Evolutionary conservation across 1,140 invertebrate genomes (phyloP).

Genomic region (Hylyphantes graminicola): DNA sequence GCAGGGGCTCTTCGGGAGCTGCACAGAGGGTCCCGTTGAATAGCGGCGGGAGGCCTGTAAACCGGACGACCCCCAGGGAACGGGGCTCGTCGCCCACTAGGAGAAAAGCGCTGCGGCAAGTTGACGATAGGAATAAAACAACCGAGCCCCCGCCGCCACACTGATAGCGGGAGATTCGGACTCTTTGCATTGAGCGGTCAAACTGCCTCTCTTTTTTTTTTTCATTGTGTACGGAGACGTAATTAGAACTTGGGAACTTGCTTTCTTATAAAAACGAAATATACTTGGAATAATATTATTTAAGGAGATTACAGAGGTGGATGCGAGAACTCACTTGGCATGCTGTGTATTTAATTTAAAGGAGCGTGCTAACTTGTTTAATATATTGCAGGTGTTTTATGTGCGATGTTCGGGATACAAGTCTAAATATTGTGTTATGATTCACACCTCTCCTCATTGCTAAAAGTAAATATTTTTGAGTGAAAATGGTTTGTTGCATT

Average conservation of each 20-base stretch:
- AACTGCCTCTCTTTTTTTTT: slow-evolving; percentile 47
- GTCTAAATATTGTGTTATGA: slow-evolving; percentile 41
- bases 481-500: slow-evolving; percentile 60
- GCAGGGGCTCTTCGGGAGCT: slow-evolving; percentile 34
- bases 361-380: slow-evolving; percentile 46
- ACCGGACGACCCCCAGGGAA: slow-evolving; percentile 44
- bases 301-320: slow-evolving; percentile 20
- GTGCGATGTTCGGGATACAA: slow-evolving; percentile 54
- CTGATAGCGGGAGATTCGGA: slow-evolving; percentile 45
- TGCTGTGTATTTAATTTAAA: slow-evolving; percentile 54
- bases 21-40: slow-evolving; percentile 30
- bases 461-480: slow-evolving; percentile 59
- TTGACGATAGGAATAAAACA: slow-evolving; percentile 63
- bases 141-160: slow-evolving; percentile 63
- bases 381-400: slow-evolving; percentile 46
- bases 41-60: slow-evolving; percentile 22
- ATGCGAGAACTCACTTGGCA: slow-evolving; percentile 12
- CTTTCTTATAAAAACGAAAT: slow-evolving; percentile 39
- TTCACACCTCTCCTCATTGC: slow-evolving; percentile 48
- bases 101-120: slow-evolving; percentile 61
- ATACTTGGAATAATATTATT: slow-evolving; percentile 41
- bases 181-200: not conserved
- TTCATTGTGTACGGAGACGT: slow-evolving; percentile 50
- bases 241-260: slow-evolving; percentile 55
- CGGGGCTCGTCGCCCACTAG: slow-evolving; percentile 60